These are phyloP conservation scores for Panagrolaimus sp. DNA, from an alignment of 1,140 invertebrate species.

Conservation along the genomic window DNA sequence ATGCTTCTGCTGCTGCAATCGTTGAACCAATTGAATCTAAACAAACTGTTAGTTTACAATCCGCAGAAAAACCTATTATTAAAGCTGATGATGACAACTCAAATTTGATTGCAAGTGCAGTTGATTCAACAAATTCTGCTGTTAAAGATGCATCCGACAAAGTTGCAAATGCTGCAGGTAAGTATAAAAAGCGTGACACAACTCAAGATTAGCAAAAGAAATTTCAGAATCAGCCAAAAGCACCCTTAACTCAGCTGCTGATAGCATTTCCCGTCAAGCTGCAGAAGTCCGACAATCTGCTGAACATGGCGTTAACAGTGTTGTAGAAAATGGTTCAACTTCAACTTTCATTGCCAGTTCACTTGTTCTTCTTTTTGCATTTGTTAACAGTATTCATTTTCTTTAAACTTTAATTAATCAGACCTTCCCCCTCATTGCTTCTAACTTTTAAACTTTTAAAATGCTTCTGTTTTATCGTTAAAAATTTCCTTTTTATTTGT, in stretches of 20 bases:
- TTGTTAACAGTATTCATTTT: constrained; percentile 3
- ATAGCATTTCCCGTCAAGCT: background rate
- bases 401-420: background rate
- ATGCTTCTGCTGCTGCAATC: background rate
- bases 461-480: too few species aligned
- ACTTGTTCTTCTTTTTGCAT: background rate
- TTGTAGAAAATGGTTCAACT: background rate
- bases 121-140: background rate
- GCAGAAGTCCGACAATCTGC: background rate
- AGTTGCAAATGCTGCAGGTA: constrained; percentile 11
- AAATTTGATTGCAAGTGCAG: background rate
- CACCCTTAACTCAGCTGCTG: background rate
- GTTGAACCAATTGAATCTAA: constrained; percentile 1
- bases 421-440: too few species aligned
- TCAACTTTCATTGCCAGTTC: constrained; percentile 7
- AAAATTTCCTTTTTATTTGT: too few species aligned
- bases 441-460: too few species aligned
- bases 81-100: constrained; percentile 2
- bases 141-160: background rate
- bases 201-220: background rate
- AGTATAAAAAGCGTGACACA: background rate
- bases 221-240: background rate
- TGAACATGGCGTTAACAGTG: background rate
- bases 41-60: background rate
- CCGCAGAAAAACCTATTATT: background rate